Base-by-base conservation (phyloP, 2,113 vertebrate species). In the Mustela nigripes region DNA sequence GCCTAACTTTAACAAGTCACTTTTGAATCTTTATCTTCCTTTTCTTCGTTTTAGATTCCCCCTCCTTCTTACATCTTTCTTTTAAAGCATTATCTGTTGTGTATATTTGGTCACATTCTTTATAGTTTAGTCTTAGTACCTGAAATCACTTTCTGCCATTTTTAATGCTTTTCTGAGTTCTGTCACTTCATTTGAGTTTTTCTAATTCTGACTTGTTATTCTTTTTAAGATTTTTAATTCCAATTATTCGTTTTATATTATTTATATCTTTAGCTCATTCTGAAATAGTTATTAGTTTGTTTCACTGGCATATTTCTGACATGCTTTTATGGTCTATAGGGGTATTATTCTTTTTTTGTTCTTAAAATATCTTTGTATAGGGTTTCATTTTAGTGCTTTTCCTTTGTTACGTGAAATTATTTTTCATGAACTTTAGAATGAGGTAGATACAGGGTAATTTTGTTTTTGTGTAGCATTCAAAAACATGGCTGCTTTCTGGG, bases 191-290 rank as follows among this genome's bases (percentile, higher is more conserved):
- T 42, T 28, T 80, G 74, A 87, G 8, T 48, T 93, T 89, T 95
- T 89, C 67, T 78, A 82, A 96, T 91, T 93, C 56, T 92, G 56
- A 95, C 42, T 53, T 79, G 5, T 28, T 39, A 69, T 86, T 82
- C 67, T 83, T 63, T 76, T 69, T 71, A 76, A 95, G 79, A 10
- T 67, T 83, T 91, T 26, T 28, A 76, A 76, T 48, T 48, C 42
- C 7, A 48, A 7, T 28, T 76, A 28, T 45, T 45, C 42, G 42
- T 67, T 80, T 74, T 93, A 83, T 65, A 92, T 65, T 65, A 89
- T 93, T 48, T 86, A 50, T 65, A 7, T 71, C 33, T 88, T 73
- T 42, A 78, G 16, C 16, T 94, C 21, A 92, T 60, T 92, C 56
- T 92, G 50, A 92, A 96, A 81, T 42, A 87, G 4, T 24, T 74